Conservation (phyloP, 2,797 vertebrate genomes). For the Columba guinea region DNA sequence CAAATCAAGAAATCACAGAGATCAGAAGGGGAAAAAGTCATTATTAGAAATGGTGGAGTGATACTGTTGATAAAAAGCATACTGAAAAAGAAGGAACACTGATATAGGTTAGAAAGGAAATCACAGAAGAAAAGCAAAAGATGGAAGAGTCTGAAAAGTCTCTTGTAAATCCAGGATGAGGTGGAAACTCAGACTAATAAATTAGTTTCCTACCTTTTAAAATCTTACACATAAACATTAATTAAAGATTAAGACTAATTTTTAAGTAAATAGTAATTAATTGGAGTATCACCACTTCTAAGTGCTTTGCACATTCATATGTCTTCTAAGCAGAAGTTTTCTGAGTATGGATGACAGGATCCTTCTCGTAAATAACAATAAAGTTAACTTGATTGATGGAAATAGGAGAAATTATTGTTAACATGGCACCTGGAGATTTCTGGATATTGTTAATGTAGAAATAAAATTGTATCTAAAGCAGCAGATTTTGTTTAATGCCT, state of each 20-base stretch:
- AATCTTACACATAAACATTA: slow-evolving; percentile 31
- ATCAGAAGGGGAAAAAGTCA: background rate
- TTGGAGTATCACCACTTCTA: background rate
- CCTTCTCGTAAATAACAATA: slow-evolving; percentile 40
- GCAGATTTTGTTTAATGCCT: slow-evolving; percentile 32
- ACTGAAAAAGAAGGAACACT: background rate
- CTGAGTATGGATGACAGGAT: background rate
- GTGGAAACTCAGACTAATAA: slow-evolving; percentile 24
- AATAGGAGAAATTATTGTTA: slow-evolving; percentile 5
- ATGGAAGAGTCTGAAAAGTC: background rate
- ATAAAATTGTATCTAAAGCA: background rate
- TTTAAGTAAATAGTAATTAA: slow-evolving; percentile 35
- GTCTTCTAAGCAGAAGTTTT: slow-evolving; percentile 37
- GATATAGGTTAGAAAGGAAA: background rate
- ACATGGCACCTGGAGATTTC: background rate
- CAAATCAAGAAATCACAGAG: background rate
- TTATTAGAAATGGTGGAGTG: background rate
- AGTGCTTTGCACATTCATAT: background rate
- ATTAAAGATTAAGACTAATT: slow-evolving; percentile 40
- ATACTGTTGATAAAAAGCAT: background rate
- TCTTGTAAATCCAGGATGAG: slow-evolving; percentile 53
- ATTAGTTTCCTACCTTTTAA: slow-evolving; percentile 23
- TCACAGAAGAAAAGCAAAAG: slow-evolving; percentile 48
- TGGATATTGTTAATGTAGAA: background rate
- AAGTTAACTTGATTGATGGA: background rate